Evolutionary conservation across 2,888 invertebrate genomes (phyloP), one percentile per base, ranked within the genome.

Genomic region (Neoaliturus tenellus): DNA sequence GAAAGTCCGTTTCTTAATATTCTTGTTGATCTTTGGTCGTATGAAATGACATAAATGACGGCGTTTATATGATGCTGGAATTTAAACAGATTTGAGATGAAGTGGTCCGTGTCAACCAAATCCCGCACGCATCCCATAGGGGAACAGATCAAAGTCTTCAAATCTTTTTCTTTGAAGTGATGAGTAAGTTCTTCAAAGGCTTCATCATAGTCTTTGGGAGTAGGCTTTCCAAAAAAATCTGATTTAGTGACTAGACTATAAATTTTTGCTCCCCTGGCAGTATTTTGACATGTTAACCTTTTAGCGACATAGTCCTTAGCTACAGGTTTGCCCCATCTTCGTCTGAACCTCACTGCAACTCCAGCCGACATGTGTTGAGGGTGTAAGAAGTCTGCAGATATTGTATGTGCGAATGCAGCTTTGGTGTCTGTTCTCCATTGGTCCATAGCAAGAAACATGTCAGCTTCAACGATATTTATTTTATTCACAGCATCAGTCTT

Each of bases 61-160:
- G 69, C 69, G 10, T 14, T 33, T 6, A 33, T 69, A 12, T 33
- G 14, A 6, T 31, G 69, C 10, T 69, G 69, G 33, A 69, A 31
- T n/a, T 10, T 14, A 8, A 69, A 14, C 6, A 31, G 31, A 8
- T 69, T 69, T 31, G 31, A 12, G 33, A n/a, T 12, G n/a, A 69
- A 69, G 5, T 6, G 28, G 1, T 69, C 28, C n/a, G 33, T 6
- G 6, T 69, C 33, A 14, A 69, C n/a, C n/a, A 28, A 20, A n/a
- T 69, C 69, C 69, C 28, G 6, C 33, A 69, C 69, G 33, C 69
- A 69, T 6, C 69, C 69, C 5, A 69, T 69, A 33, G 69, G 69
- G 33, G 69, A 69, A 69, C 69, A 69, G 25, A 69, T 69, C n/a
- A 69, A 14, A 33, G 31, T 69, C 69, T 33, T 69, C 33, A 69